Percentiles rank a stretch among this genome's conserved stretches.
phyloP scores from a whole-genome alignment of 2,888 invertebrate genomes.

The Salticus scenicus region DNA sequence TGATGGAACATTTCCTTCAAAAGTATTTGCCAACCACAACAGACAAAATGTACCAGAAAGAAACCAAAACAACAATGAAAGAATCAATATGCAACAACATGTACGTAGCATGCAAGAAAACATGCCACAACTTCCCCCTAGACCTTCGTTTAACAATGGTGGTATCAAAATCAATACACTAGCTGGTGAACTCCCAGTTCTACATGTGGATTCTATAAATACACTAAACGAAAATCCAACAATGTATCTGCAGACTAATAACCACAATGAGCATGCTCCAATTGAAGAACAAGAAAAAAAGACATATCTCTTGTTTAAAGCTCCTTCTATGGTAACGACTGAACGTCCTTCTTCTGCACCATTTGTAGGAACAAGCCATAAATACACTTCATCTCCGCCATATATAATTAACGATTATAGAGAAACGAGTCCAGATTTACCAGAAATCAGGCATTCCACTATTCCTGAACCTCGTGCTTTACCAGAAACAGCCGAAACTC shows the following conservation, averaged over 20 bases:
- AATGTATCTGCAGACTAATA: not conserved
- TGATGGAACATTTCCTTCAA: not conserved
- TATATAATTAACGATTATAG: not conserved
- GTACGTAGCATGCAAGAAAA: not conserved
- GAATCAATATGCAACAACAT: not conserved
- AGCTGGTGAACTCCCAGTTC: not conserved
- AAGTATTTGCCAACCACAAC: not conserved
- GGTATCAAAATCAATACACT: not conserved
- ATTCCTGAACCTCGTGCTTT: not conserved
- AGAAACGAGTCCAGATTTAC: not conserved
- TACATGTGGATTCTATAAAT: not conserved
- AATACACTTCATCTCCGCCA: not conserved
- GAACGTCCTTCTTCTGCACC: conserved; percentile 31
- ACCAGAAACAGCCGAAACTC: not conserved
- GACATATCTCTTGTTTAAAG: conserved; percentile 17
- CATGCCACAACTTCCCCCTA: conserved; percentile 1
- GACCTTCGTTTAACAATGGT: not conserved
- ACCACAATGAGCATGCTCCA: not conserved
- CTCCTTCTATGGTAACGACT: conserved; percentile 25
- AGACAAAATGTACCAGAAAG: not conserved
- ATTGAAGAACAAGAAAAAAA: not conserved
- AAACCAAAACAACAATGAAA: not conserved
- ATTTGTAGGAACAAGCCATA: not conserved
- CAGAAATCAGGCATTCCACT: not conserved
- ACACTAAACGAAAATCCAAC: not conserved